Evolutionary conservation across 2,113 vertebrate species (phyloP).

Genomic region (Baryphthengus martii): DNA sequence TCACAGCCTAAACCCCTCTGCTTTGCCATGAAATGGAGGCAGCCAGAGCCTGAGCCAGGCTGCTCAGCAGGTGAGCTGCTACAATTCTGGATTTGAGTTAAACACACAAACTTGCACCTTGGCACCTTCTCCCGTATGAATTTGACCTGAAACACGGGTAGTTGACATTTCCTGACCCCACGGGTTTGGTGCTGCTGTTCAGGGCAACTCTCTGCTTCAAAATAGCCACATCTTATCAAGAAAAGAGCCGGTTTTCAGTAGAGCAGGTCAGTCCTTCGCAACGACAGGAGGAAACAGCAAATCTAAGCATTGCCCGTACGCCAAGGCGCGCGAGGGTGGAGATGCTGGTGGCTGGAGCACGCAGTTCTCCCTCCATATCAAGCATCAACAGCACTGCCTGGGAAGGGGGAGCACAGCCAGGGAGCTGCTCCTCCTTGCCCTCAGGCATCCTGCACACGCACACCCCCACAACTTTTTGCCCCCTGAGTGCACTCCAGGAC

Average conservation of each 20-base stretch:
- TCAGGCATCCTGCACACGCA: accelerated
- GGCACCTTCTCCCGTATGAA: accelerated
- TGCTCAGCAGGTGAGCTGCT: neutral
- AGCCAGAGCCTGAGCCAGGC: neutral
- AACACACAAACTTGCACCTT: neutral
- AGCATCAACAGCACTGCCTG: neutral
- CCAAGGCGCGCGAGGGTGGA: accelerated
- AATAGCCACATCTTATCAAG: neutral
- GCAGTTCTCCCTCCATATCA: neutral
- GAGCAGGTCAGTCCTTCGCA: accelerated
- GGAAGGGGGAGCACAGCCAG: accelerated
- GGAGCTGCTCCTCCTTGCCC: neutral
- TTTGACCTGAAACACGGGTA: accelerated
- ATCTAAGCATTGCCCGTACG: accelerated
- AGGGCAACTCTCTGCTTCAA: neutral
- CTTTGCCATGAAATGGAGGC: accelerated
- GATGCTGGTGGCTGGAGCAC: accelerated
- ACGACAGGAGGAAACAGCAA: neutral
- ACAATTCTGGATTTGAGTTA: neutral
- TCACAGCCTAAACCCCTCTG: neutral
- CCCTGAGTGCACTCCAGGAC: neutral
- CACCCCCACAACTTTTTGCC: neutral
- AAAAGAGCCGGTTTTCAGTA: neutral
- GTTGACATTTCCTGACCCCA: neutral
- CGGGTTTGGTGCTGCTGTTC: neutral